Conservation (phyloP, 2,888 invertebrate species). For the Syritta pipiens region DNA sequence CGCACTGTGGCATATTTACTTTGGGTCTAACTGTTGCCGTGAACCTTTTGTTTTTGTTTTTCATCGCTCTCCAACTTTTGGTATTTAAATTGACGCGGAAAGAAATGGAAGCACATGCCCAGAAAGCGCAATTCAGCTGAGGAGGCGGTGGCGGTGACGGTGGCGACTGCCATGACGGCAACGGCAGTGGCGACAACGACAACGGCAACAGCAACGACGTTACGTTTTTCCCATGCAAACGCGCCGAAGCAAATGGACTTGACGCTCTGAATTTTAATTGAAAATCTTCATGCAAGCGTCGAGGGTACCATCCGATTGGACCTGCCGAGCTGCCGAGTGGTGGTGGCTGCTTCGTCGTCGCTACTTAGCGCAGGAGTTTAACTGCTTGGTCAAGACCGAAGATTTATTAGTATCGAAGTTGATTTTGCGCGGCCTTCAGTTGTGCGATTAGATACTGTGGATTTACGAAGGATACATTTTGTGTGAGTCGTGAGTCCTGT, state of each 20-base stretch:
- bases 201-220: not conserved
- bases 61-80: slow-evolving; percentile 21
- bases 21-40: slow-evolving; percentile 40
- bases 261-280: slow-evolving; percentile 57
- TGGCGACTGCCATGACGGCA: not conserved
- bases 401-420: slow-evolving; percentile 66
- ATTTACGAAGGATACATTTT: slow-evolving; percentile 39
- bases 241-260: slow-evolving; percentile 9
- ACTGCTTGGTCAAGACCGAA: slow-evolving; percentile 40
- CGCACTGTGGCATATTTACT: slow-evolving; percentile 18
- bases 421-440: slow-evolving; percentile 19
- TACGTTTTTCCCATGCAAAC: slow-evolving; percentile 19
- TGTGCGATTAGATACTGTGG: slow-evolving; percentile 29
- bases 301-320: slow-evolving; percentile 26
- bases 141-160: slow-evolving; percentile 12
- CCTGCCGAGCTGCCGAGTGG: not conserved
- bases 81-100: slow-evolving; percentile 63
- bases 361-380: slow-evolving; percentile 44
- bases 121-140: slow-evolving; percentile 37
- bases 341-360: slow-evolving; percentile 6
- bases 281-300: slow-evolving; percentile 16
- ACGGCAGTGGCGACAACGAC: slow-evolving; percentile 12
- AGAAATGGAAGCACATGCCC: slow-evolving; percentile 58
- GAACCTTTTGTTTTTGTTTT: not conserved
- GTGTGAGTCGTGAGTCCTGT: slow-evolving; percentile 28